Conservation (phyloP, 2,888 invertebrate species). For the Sipha maydis region DNA sequence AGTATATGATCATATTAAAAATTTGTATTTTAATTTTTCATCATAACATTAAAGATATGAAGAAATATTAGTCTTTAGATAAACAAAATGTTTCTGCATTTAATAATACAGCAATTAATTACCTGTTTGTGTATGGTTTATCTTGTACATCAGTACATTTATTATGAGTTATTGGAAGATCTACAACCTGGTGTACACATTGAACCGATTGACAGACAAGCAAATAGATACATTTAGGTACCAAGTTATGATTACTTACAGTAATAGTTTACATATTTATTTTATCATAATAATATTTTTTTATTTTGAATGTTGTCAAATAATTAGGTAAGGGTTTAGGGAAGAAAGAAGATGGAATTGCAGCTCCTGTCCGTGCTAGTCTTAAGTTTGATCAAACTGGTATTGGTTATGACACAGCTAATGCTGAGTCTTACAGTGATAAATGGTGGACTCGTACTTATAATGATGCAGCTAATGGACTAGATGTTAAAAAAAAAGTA, state of each 20-base stretch:
- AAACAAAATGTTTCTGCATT: neutral
- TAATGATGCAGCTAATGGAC: slow-evolving; percentile 56
- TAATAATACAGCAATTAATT: neutral
- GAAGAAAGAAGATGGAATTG: slow-evolving; percentile 81
- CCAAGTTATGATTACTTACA: neutral
- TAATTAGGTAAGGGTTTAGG: slow-evolving; percentile 84
- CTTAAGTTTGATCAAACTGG: slow-evolving; percentile 83
- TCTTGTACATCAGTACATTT: neutral
- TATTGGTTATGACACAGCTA: slow-evolving; percentile 79
- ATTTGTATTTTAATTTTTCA: neutral
- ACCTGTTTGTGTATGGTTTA: neutral
- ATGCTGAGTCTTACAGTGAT: slow-evolving; percentile 75
- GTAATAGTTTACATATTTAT: neutral
- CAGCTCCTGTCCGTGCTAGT: slow-evolving; percentile 80
- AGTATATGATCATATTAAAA: neutral
- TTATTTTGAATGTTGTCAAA: neutral
- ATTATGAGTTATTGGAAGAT: neutral
- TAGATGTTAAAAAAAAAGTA: slow-evolving; percentile 59
- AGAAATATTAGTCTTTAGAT: neutral
- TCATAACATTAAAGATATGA: neutral
- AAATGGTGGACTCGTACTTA: slow-evolving; percentile 81
- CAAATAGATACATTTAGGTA: slow-evolving; percentile 44
- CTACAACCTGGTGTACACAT: slow-evolving; percentile 15
- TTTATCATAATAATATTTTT: neutral
- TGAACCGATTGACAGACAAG: slow-evolving; percentile 60